Evolutionary conservation across 2,797 vertebrate species (phyloP), one percentile per base, ranked within the genome.

Genomic region (Antennarius maculatus): DNA sequence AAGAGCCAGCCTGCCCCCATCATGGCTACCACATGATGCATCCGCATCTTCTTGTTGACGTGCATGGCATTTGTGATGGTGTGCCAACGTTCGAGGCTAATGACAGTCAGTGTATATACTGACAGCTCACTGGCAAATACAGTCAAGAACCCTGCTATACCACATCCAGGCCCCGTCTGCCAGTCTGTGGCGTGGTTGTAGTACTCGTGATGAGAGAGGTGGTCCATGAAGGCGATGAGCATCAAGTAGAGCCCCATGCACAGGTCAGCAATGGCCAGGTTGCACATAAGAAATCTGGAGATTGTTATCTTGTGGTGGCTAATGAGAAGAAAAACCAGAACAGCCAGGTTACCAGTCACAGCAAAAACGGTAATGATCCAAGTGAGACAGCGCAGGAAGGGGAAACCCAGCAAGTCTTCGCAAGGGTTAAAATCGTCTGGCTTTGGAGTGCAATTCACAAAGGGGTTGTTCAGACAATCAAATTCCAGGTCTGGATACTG

Each of bases 211-310:
- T 86, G 93, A 1, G 95, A 97, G 71, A 90, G 88, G 55, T 87
- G 84, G 14, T 97, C 96, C n/a, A 96, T 94, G 0, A 92, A 91
- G 28, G 96, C 96, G 0, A 99, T 97, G 37, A 98, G 94, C 80
- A 97, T 90, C 70, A 97, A 86, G 58, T 97, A 99, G 8, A 99
- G 82, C 0, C 95, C 96, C 96, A 97, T 97, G 89, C 95, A 97
- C 1, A 98, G 92, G 74, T 97, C 96, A 0, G 96, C 96, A 1
- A 97, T 94, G 66, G 95, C 95, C 60, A 98, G 90, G 82, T 97
- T 96, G 74, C 96, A 98, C 94, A 98, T 96, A 54, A 98, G 95
- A 66, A 98, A 98, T 27, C 93, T 93, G 28, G 96, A 96, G 23
- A 96, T 93, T 0, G 94, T 97, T 17, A 97, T 85, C 74, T 97